Evolutionary conservation across 2,113 vertebrate genomes (phyloP).

Genomic region (Lycaon pictus): DNA sequence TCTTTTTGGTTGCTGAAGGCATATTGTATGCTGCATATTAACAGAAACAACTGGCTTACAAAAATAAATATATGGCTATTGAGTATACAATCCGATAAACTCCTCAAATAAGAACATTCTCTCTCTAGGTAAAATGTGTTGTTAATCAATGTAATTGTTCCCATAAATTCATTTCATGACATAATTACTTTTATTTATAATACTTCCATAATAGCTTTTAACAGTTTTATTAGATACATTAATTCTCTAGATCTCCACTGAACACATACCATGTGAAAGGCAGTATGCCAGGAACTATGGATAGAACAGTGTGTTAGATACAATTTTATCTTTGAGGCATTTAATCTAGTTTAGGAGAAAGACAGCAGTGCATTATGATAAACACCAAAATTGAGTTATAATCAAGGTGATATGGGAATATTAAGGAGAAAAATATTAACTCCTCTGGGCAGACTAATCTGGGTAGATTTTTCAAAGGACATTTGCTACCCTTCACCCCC

Average conservation of each 20-base stretch:
- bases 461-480: neutral
- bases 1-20: neutral
- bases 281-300: neutral
- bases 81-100: conserved; percentile 14
- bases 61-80: conserved; percentile 3
- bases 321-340: neutral
- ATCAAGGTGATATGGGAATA: neutral
- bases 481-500: neutral
- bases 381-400: neutral
- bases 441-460: neutral
- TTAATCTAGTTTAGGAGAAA: conserved; percentile 7
- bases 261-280: neutral
- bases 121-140: conserved; percentile 8
- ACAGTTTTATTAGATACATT: neutral
- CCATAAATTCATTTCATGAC: conserved; percentile 26
- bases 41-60: neutral
- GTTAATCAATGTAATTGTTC: conserved; percentile 29
- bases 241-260: neutral
- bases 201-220: neutral
- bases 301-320: neutral
- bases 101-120: neutral
- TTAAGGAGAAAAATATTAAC: neutral
- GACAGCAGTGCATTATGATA: neutral
- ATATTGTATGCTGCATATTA: neutral
- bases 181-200: conserved; percentile 42